Base-by-base conservation (phyloP, 2,113 vertebrate genomes). In the Corynorhinus townsendii region DNA sequence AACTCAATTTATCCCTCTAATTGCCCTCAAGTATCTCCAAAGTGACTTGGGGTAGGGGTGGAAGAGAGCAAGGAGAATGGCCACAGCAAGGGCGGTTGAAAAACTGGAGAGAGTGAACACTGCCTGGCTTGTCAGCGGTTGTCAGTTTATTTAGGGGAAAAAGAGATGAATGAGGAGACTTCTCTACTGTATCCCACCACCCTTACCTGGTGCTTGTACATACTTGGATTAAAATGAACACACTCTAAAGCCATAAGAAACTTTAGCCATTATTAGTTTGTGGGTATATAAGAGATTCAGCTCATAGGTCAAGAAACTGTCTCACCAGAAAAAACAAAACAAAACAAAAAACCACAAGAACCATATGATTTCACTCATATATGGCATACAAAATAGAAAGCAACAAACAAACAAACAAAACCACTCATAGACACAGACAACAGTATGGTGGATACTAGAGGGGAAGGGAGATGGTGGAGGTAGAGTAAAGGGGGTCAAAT, bases 231-330 rank as follows among this genome's bases (percentile, higher is more conserved):
- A 68, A 86, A 88, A 72, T 28, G 72, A 17, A 28, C 45, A 73
- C 8, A 15, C 62, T 88, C 30, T 77, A 90, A 86, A 95, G 20
- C 85, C 79, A 9, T 30, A 26, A 80, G 30, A 90, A 90, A 66
- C 35, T 15, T 89, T 45, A 83, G 30, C 49, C 24, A 56, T n/a
- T 73, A 47, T 56, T 81, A 83, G 64, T 64, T 69, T 94, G 54
- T 93, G 62, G 38, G 12, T 83, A 35, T 4, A 4, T 62, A 75
- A 83, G 59, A 80, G 20, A 90, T 71, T 92, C 30, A 62, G 28
- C 9, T 77, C 56, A 64, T 40, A 95, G 75, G 56, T 89, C 56
- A 92, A 90, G 59, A 92, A 93, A 85, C 33, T 35, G 22, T 38
- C 45, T 93, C 87, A 54, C 45, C 16, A 8, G 43, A 47, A 47